Evolutionary conservation across 2,888 invertebrate species (phyloP).

Genomic region (Tetrapedia diversipes): DNA sequence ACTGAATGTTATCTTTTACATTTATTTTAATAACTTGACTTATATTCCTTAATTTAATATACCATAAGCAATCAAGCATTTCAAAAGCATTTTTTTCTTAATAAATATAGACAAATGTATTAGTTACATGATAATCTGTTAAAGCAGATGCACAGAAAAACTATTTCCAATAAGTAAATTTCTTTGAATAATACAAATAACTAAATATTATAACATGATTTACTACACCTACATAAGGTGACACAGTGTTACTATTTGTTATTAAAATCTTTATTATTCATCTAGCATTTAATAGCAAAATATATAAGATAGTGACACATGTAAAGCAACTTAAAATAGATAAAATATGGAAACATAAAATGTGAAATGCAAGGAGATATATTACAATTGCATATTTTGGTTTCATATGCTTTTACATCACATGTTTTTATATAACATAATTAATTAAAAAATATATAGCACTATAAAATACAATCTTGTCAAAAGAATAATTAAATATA

Average conservation of each 20-base stretch:
- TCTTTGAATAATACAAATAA: constrained; percentile 12
- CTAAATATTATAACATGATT: constrained; percentile 10
- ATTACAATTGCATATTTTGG: constrained; percentile 35
- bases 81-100: constrained; percentile 13
- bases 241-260: constrained; percentile 10
- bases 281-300: constrained; percentile 7
- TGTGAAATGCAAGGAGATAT: constrained; percentile 61
- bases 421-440: background rate
- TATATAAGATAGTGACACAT: constrained; percentile 34
- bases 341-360: constrained; percentile 55
- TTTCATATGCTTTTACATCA: constrained; percentile 5
- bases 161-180: background rate
- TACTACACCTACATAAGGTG: constrained; percentile 39
- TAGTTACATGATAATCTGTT: background rate
- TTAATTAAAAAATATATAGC: background rate
- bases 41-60: constrained; percentile 6
- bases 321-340: constrained; percentile 65
- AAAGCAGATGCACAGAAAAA: background rate
- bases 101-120: background rate
- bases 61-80: constrained; percentile 20
- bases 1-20: background rate
- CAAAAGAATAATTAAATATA: background rate
- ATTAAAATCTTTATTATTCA: constrained; percentile 8
- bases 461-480: background rate
- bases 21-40: constrained; percentile 21